Percentiles rank a stretch among this genome's conserved stretches.
phyloP scores from a whole-genome alignment of 2,113 vertebrate genomes.

The Bambusicola thoracicus region DNA sequence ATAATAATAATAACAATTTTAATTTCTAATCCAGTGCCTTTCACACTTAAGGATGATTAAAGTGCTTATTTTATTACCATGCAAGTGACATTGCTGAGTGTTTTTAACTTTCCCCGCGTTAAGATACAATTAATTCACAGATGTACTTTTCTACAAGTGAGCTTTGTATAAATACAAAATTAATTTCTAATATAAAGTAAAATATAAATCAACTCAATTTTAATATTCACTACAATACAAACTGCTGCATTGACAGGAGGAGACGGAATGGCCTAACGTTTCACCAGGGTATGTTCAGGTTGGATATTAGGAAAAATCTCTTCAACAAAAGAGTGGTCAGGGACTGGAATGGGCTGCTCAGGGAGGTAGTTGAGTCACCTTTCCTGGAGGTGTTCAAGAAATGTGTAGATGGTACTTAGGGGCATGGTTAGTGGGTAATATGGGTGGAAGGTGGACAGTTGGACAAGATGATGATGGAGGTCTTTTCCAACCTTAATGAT shows the following conservation, averaged over 20 bases:
- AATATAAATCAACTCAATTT: not conserved
- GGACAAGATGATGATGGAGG: too few species aligned
- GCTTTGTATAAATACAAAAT: not conserved
- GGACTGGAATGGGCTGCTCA: too few species aligned
- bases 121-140: not conserved
- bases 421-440: too few species aligned
- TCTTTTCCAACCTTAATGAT: too few species aligned
- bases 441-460: too few species aligned
- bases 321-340: too few species aligned
- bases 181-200: not conserved
- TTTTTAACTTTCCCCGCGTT: not conserved
- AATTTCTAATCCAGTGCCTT: not conserved
- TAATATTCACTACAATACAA: not conserved
- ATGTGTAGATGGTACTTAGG: too few species aligned
- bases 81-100: not conserved
- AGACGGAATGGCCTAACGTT: too few species aligned
- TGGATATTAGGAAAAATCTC: too few species aligned
- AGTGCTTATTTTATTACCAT: not conserved
- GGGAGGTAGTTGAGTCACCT: too few species aligned
- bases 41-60: not conserved
- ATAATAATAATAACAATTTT: not conserved
- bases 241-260: not conserved
- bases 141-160: not conserved
- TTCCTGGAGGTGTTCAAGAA: too few species aligned
- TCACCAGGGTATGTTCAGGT: too few species aligned